Base-by-base conservation (phyloP, 2,888 invertebrate species). In the Tenthredo distinguenda region DNA sequence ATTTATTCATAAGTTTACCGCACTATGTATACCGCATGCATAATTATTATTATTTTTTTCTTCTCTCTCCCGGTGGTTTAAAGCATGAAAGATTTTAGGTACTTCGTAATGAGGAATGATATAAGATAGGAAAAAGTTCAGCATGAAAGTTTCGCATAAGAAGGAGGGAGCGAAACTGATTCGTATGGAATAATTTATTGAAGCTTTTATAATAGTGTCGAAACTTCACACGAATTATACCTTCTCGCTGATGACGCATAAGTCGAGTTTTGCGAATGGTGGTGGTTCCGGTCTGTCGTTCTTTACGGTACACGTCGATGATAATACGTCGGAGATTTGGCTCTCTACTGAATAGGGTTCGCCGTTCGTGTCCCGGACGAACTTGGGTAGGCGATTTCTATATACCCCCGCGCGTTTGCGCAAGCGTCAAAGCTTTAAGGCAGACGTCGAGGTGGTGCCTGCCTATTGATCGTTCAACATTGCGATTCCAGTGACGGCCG, bases 171-270 rank as follows among this genome's bases (percentile, higher is more conserved):
- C 0, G 68, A 5, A 15, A 18, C 68, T 68, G 34, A 68, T 31
- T 68, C 68, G 68, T 34, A 68, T 34, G 34, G 15, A 34, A 68
- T 15, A 26, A 62, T 68, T 18, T 34, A 68, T 68, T 18, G 68
- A 68, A 68, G 34, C 12, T 68, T 34, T 34, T 34, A 68, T 68
- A 4, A 68, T 7, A 31, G 15, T 34, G 18, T 34, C 34, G 65
- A 81, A 81, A 31, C 34, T 65, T 34, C 55, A 37, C 65, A 40
- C n/a, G 31, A 40, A 71, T 47, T 43, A 47, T 93, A 93, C 93
- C 93, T 93, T 92, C 93, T 93, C 92, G 93, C 90, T 91, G 92
- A 90, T 92, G 93, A 93, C 93, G 93, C 93, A 93, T 93, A 93
- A 92, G 93, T 93, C 93, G 93, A 90, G 92, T 90, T 93, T 93